Conservation (phyloP, 2,797 vertebrate species). For the Spinus olivaceus region DNA sequence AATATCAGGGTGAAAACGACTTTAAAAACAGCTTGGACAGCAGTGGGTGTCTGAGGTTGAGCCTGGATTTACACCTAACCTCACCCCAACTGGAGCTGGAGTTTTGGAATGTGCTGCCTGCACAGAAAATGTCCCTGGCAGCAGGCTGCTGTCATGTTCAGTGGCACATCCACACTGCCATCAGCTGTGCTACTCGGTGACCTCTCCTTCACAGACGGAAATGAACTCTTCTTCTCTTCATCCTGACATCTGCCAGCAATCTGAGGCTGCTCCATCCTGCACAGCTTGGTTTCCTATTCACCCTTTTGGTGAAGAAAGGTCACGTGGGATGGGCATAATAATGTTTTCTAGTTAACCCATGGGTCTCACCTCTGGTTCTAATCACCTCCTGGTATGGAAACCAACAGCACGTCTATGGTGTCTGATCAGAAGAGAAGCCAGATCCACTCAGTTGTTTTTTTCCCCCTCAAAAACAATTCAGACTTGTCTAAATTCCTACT, state of each 20-base stretch:
- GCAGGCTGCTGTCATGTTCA: background rate
- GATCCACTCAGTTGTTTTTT: background rate
- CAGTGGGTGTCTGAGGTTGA: background rate
- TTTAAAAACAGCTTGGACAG: background rate
- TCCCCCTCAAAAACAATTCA: rapidly evolving
- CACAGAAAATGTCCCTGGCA: background rate
- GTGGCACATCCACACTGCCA: background rate
- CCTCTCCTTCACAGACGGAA: slow-evolving; percentile 8
- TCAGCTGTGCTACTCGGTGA: background rate
- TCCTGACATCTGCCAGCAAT: slow-evolving; percentile 57
- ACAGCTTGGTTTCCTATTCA: background rate
- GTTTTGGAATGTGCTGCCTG: background rate
- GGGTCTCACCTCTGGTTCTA: slow-evolving; percentile 4
- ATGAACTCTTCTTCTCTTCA: slow-evolving; percentile 30
- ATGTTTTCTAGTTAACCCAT: background rate
- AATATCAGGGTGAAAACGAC: background rate
- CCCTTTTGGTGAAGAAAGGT: background rate
- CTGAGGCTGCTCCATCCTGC: background rate
- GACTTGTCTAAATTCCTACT: background rate
- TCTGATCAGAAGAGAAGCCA: background rate
- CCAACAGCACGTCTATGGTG: background rate
- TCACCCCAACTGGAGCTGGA: background rate
- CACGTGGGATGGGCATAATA: background rate
- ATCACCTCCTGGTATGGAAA: background rate
- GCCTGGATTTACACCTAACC: background rate